Base-by-base conservation (phyloP, 2,113 vertebrate species). In the Hippocampus comes region DNA sequence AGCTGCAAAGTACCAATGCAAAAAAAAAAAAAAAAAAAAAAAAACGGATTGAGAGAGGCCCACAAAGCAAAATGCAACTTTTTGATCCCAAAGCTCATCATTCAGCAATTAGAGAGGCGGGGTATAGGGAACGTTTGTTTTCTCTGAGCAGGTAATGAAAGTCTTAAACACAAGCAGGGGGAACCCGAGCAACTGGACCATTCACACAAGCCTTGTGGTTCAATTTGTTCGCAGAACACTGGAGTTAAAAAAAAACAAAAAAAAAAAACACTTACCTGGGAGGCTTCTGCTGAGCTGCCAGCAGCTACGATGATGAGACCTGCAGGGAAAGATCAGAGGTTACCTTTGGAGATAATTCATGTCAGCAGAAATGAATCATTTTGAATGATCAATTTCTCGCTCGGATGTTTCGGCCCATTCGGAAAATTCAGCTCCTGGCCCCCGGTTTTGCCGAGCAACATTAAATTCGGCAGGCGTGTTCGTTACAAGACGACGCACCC, bases 231-330 rank as follows among this genome's bases (percentile, higher is more conserved):
- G 1, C 23, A 51, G 42, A 67, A 20, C 23, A 49, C 15, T 34
- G 2, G 46, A 9, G 46, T 15, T 30, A 1, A 55, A 41, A n/a
- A 34, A 34, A 34, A n/a, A n/a, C n/a, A n/a, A 34, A 38, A 38
- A 38, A 38, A 38, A 38, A 38, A 38, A 38, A 38, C 5, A 71
- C 88, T 86, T 88, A 92, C 91, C 90, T 88, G 86, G 25, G 85
- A 82, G 72, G 23, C 63, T 88, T 84, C 85, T 76, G 77, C 83
- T 41, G 82, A 81, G 78, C 72, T 79, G 77, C 81, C 76, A 7
- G 75, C 73, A 59, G 77, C 78, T 66, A 86, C 63, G 79, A 75
- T 61, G 68, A 88, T 69, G 27, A 79, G 71, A 77, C 87, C 90
- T 91, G 82, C 23, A 79, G 80, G 43, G 66, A 84, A 2, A 75